These are phyloP conservation scores for Arctia plantaginis DNA, from an alignment of 2,888 invertebrate genomes.

Conservation along the genomic window DNA sequence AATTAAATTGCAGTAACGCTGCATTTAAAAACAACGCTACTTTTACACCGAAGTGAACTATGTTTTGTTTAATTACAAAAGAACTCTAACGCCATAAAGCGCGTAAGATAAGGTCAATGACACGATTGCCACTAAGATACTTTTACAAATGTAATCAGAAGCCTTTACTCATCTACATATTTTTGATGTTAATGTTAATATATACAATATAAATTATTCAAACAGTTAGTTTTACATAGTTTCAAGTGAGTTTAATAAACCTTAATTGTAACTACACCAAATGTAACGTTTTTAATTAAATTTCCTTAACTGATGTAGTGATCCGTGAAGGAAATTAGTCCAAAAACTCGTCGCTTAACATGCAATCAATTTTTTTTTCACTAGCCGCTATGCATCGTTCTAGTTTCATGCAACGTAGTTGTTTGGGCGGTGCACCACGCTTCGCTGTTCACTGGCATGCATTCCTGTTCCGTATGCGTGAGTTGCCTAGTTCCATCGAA, in stretches of 20 bases:
- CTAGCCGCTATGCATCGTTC: slow-evolving; percentile 55
- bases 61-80: background rate
- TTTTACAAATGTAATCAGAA: background rate
- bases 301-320: background rate
- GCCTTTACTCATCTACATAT: background rate
- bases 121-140: background rate
- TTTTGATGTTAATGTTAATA: background rate
- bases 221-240: background rate
- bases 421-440: slow-evolving; percentile 63
- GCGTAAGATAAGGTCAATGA: background rate
- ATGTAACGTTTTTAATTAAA: slow-evolving; percentile 30
- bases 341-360: slow-evolving; percentile 57
- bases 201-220: background rate
- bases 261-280: slow-evolving; percentile 5
- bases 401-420: slow-evolving; percentile 59
- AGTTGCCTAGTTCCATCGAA: slow-evolving; percentile 56
- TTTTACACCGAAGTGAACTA: background rate
- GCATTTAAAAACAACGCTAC: no score
- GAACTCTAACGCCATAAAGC: background rate
- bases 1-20: background rate
- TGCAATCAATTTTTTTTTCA: slow-evolving; percentile 52
- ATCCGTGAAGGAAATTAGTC: slow-evolving; percentile 53
- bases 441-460: slow-evolving; percentile 63
- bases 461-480: slow-evolving; percentile 71
- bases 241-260: slow-evolving; percentile 7